These are phyloP conservation scores for Nesoenas mayeri DNA, from an alignment of 2,113 vertebrate species.

Conservation along the genomic window DNA sequence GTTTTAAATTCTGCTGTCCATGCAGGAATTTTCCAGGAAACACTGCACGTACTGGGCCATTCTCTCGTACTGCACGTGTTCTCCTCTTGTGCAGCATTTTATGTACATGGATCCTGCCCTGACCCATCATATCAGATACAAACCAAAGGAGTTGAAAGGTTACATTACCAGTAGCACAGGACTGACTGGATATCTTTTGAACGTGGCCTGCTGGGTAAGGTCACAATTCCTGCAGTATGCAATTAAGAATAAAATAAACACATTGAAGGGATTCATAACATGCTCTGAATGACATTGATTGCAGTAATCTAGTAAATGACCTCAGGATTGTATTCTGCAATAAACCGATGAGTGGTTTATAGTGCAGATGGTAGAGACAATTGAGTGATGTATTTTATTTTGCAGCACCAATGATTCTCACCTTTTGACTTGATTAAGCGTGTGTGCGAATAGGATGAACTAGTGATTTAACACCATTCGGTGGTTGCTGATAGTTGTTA, in stretches of 20 bases:
- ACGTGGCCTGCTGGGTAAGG: constrained; percentile 71
- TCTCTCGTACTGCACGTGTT: background rate
- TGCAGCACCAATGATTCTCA: constrained; percentile 69
- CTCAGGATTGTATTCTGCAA: constrained; percentile 73
- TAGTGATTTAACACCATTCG: constrained; percentile 65
- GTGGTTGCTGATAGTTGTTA: constrained; percentile 33
- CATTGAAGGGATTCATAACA: constrained; percentile 74
- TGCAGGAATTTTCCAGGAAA: background rate
- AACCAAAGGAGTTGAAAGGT: constrained; percentile 43
- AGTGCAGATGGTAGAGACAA: constrained; percentile 61
- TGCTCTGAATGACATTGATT: constrained; percentile 75
- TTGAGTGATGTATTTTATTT: constrained; percentile 76
- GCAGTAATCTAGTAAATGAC: constrained; percentile 77
- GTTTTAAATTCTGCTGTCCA: background rate
- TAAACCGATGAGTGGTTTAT: constrained; percentile 73
- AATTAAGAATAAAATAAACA: constrained; percentile 81
- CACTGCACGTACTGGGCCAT: background rate
- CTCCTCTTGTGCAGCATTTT: background rate
- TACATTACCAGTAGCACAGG: constrained; percentile 13
- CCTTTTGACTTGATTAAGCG: constrained; percentile 77
- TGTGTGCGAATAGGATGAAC: constrained; percentile 70
- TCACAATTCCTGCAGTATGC: constrained; percentile 73
- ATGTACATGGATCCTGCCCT: background rate
- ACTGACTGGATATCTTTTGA: constrained; percentile 64
- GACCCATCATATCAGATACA: background rate